Evolutionary conservation across 2,113 vertebrate species (phyloP).

Genomic region (Hippocampus comes): DNA sequence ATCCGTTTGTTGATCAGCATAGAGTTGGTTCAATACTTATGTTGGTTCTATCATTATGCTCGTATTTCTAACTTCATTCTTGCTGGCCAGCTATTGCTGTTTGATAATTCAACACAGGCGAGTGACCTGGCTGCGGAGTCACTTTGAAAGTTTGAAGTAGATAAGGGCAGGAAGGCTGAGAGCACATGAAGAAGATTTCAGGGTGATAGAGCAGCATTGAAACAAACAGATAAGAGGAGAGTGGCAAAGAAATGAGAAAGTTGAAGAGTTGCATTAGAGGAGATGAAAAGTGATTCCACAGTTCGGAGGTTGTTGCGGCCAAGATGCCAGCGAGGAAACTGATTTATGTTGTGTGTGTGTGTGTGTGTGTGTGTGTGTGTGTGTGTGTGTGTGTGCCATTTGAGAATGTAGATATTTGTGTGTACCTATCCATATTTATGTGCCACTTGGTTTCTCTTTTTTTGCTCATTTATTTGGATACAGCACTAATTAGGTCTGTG

Average conservation of each 20-base stretch:
- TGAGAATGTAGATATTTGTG: slow-evolving; percentile 4
- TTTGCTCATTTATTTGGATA: slow-evolving; percentile 22
- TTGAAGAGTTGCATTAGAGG: slow-evolving; percentile 30
- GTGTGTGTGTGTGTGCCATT: background rate
- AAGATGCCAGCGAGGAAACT: slow-evolving; percentile 14
- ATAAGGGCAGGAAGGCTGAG: background rate
- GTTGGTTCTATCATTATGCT: too few relatives aligned
- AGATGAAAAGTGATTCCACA: slow-evolving; percentile 47
- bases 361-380: background rate
- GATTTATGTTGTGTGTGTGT: background rate
- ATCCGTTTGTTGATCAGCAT: too few relatives aligned
- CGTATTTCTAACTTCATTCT: too few relatives aligned
- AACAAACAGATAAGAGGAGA: slow-evolving; percentile 28
- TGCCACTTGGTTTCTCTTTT: slow-evolving; percentile 10
- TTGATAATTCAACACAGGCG: slow-evolving; percentile 7
- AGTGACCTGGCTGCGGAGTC: slow-evolving; percentile 2
- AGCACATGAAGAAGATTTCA: slow-evolving; percentile 3
- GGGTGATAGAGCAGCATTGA: slow-evolving; percentile 13
- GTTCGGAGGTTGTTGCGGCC: slow-evolving; percentile 29
- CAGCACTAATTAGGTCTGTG: slow-evolving; percentile 36
- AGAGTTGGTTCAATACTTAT: too few relatives aligned
- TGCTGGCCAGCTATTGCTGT: slow-evolving; percentile 7
- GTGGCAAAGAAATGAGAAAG: slow-evolving; percentile 33
- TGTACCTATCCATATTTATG: slow-evolving; percentile 12
- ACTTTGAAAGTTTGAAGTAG: slow-evolving; percentile 5